These are phyloP conservation scores for Rousettus madagascariensis DNA, from an alignment of 2,797 vertebrate species.

Conservation along the genomic window DNA sequence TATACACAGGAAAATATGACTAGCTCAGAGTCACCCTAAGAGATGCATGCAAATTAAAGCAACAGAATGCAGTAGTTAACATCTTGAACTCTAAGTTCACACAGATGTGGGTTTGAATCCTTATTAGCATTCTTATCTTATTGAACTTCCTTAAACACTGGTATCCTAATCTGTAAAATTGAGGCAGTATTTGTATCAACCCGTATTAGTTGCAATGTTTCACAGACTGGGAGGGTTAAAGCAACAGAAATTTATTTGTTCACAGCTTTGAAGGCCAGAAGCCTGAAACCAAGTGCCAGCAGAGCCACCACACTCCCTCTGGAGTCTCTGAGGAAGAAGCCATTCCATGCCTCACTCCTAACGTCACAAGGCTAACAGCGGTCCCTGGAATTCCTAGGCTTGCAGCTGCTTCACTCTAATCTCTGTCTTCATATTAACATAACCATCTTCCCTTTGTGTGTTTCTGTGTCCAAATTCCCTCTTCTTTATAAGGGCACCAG, in stretches of 20 bases:
- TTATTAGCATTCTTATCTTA: neutral
- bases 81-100: neutral
- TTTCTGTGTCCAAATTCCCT: neutral
- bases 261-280: neutral
- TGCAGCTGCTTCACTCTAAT: neutral
- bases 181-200: too few species aligned
- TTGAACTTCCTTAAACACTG: neutral
- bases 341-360: too few species aligned
- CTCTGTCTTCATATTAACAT: too few species aligned
- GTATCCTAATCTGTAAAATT: neutral
- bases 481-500: neutral
- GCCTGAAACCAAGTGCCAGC: neutral
- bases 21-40: too few species aligned
- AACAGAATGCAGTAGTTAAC: neutral
- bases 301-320: rapidly evolving
- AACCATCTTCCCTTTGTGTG: neutral
- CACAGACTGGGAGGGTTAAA: neutral
- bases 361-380: rapidly evolving
- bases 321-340: neutral
- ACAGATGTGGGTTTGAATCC: too few species aligned
- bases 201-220: rapidly evolving
- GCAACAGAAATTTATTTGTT: too few species aligned
- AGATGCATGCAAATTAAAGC: too few species aligned
- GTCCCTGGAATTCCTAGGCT: too few species aligned
- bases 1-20: neutral